A percentile compares a stretch with the other conserved stretches of the same genome.
These are phyloP conservation scores for Campaea margaritaria DNA, from an alignment of 2,888 invertebrate species.

Conservation along the genomic window DNA sequence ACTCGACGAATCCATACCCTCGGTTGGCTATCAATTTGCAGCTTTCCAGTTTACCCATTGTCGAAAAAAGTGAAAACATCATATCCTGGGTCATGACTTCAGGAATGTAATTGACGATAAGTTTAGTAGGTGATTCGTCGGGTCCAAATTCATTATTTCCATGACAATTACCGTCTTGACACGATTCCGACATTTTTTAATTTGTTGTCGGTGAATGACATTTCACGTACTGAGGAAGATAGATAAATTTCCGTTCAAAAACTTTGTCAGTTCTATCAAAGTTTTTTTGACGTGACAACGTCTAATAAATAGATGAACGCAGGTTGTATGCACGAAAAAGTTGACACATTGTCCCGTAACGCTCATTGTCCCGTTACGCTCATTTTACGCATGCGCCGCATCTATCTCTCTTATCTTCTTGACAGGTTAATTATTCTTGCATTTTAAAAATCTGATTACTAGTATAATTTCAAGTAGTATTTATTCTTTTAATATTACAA, in stretches of 20 bases:
- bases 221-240: slow-evolving; percentile 65
- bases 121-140: slow-evolving; percentile 85
- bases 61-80: slow-evolving; percentile 84
- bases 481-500: no score
- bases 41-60: slow-evolving; percentile 85
- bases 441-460: no score
- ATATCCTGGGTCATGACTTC: slow-evolving; percentile 86
- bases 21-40: slow-evolving; percentile 85
- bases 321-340: no score
- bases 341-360: no score
- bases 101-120: slow-evolving; percentile 86
- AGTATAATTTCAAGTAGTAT: no score
- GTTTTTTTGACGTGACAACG: no score
- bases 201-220: slow-evolving; percentile 85
- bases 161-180: slow-evolving; percentile 86
- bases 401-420: no score
- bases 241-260: slow-evolving; percentile 64
- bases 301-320: no score
- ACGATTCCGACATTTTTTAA: slow-evolving; percentile 86
- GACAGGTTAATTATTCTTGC: no score
- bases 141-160: slow-evolving; percentile 84
- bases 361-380: no score
- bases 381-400: no score
- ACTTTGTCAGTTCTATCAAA: slow-evolving; percentile 31
- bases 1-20: slow-evolving; percentile 85